phyloP scores from a whole-genome alignment of 2,113 vertebrate species.

The Notechis scutatus region DNA sequence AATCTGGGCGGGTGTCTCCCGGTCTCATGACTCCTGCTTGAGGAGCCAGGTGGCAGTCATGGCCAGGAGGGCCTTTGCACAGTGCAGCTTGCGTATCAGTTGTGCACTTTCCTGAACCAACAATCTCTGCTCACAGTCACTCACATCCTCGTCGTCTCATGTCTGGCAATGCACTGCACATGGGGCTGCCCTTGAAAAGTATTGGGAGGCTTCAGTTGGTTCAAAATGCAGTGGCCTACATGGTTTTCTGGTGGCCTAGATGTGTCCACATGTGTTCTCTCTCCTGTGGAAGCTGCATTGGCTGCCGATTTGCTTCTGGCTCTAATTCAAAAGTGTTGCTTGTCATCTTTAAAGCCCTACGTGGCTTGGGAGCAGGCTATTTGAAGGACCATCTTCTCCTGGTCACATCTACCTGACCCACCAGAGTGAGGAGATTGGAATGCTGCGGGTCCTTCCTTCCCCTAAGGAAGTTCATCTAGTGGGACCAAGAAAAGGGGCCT shows the following conservation, averaged over 20 bases:
- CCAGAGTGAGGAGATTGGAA: background rate
- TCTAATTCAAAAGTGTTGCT: background rate
- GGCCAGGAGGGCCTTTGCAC: background rate
- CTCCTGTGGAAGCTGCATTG: background rate
- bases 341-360: background rate
- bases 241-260: background rate
- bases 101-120: background rate
- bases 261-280: background rate
- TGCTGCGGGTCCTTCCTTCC: background rate
- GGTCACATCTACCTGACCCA: no score
- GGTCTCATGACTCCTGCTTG: background rate
- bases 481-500: background rate
- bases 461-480: background rate
- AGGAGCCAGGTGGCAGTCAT: background rate
- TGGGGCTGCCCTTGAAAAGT: background rate
- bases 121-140: background rate
- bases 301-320: background rate
- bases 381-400: no score
- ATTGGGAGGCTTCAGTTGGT: background rate
- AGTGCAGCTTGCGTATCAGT: background rate
- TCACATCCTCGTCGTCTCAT: background rate
- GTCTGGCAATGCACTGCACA: background rate
- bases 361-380: background rate
- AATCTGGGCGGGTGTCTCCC: background rate
- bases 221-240: background rate